These are phyloP conservation scores for Mythimna ferrago DNA, from an alignment of 2,888 invertebrate genomes.

Conservation along the genomic window DNA sequence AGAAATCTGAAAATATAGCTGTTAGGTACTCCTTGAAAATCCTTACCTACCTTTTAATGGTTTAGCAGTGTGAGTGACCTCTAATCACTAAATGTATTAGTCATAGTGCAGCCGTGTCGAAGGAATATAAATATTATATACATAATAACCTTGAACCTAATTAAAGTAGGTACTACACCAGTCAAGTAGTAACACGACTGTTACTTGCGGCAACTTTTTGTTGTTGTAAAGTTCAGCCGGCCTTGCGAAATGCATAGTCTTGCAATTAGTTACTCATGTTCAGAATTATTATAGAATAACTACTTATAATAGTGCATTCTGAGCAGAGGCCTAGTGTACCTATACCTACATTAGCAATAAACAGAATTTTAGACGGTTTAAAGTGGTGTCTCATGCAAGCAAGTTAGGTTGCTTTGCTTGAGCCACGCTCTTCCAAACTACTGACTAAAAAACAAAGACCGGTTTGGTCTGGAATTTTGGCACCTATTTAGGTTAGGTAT, in stretches of 20 bases:
- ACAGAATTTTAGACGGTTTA: no score
- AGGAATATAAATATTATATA: not conserved
- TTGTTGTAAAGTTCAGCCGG: not conserved
- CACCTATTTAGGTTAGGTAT: conserved; percentile 6
- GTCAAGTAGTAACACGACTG: not conserved
- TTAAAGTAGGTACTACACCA: not conserved
- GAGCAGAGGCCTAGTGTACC: not conserved
- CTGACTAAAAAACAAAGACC: conserved; percentile 9
- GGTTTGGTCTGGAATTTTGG: conserved; percentile 9
- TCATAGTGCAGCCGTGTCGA: not conserved
- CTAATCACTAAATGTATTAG: not conserved
- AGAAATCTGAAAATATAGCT: not conserved
- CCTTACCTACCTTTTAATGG: not conserved
- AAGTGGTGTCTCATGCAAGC: not conserved
- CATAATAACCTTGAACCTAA: not conserved
- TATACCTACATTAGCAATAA: no score
- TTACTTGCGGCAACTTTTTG: not conserved
- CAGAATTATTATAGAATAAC: not conserved
- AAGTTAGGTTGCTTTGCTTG: not conserved
- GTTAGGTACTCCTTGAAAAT: no score
- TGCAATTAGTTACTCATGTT: not conserved
- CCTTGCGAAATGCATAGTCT: not conserved
- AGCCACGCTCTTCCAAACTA: not conserved
- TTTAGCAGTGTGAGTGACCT: not conserved
- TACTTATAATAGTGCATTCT: not conserved